phyloP scores from a whole-genome alignment of 2,113 vertebrate genomes.

The Campylorhamphus procurvoides region DNA sequence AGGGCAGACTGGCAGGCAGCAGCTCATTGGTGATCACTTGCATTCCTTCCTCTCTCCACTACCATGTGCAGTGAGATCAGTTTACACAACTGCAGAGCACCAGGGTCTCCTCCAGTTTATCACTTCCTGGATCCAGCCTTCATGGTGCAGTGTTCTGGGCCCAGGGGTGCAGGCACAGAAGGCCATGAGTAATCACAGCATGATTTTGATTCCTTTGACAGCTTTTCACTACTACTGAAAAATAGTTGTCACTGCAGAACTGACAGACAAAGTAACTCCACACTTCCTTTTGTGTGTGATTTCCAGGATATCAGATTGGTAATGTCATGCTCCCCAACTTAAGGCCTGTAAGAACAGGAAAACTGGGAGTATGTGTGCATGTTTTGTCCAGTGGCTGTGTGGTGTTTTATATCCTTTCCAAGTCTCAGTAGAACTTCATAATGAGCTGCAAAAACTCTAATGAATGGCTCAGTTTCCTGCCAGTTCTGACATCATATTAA shows the following conservation, averaged over 20 bases:
- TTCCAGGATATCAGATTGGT: neutral
- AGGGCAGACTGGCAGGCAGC: neutral
- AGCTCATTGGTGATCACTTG: neutral
- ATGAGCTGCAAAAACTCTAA: neutral
- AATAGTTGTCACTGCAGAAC: neutral
- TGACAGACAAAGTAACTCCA: neutral
- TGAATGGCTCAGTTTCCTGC: neutral
- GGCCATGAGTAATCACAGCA: neutral
- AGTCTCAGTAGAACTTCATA: neutral
- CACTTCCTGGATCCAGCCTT: neutral
- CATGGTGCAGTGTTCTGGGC: neutral
- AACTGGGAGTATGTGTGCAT: neutral
- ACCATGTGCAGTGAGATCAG: neutral
- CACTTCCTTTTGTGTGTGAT: neutral
- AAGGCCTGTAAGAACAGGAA: neutral
- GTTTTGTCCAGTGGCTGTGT: neutral
- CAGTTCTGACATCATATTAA: neutral
- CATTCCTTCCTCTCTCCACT: neutral
- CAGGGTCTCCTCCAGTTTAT: neutral
- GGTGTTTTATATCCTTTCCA: neutral
- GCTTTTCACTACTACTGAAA: neutral
- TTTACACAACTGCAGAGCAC: neutral
- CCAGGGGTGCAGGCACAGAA: neutral
- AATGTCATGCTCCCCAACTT: neutral
- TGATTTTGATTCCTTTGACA: neutral